Conservation (phyloP, 2,113 vertebrate species). For the Aleadryas rufinucha region DNA sequence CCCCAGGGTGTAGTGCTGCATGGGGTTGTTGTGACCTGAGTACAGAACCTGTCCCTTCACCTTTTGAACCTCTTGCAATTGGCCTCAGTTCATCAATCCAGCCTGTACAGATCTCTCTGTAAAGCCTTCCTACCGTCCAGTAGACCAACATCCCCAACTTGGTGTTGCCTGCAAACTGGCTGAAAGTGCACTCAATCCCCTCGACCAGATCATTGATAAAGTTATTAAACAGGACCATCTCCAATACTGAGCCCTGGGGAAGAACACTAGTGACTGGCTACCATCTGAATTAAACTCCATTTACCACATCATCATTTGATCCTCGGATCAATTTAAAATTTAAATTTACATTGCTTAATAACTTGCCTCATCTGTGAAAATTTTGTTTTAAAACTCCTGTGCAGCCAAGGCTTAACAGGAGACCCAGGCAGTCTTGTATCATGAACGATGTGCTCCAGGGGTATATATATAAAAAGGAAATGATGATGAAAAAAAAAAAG, state of each 20-base stretch:
- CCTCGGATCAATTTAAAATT: neutral
- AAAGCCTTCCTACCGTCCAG: neutral
- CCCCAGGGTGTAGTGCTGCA: rapidly evolving
- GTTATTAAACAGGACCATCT: rapidly evolving
- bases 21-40: neutral
- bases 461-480: neutral
- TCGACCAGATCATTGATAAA: rapidly evolving
- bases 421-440: neutral
- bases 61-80: neutral
- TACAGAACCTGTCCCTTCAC: neutral
- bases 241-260: neutral
- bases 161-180: neutral
- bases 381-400: neutral
- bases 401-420: neutral
- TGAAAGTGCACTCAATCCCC: neutral
- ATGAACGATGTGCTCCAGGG: neutral
- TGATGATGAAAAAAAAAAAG: neutral
- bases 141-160: rapidly evolving
- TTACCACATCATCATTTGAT: neutral
- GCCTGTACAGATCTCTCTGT: neutral
- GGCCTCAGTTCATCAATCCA: neutral
- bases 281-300: neutral
- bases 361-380: neutral
- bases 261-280: neutral
- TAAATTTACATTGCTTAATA: neutral